Percentiles rank a stretch among this genome's conserved stretches.
Conservation (phyloP, 1,140 invertebrate genomes). For the Heliconius hewitsoni region DNA sequence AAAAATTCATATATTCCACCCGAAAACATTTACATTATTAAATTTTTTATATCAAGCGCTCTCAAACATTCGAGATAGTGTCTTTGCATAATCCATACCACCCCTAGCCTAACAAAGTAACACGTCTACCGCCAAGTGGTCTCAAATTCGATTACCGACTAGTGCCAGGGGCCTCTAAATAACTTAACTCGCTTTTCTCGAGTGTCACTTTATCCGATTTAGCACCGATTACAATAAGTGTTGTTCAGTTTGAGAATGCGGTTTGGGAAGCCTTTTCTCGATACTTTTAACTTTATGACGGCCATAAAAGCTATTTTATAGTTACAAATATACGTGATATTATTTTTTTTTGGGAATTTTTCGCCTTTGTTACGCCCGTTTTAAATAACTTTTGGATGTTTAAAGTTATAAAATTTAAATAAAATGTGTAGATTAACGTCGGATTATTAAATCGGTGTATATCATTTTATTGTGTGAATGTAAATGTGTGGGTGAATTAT, state of each 20-base stretch:
- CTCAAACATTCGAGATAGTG: constrained; percentile 32
- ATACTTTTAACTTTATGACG: constrained; percentile 39
- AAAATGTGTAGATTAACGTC: constrained; percentile 20
- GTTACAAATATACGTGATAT: constrained; percentile 17
- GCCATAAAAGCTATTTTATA: constrained; percentile 40
- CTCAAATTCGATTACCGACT: constrained; percentile 74
- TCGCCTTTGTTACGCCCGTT: neutral
- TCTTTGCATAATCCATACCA: constrained; percentile 41
- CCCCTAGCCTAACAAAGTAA: constrained; percentile 67
- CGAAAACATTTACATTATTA: constrained; percentile 16
- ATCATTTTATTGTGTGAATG: neutral
- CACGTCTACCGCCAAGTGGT: constrained; percentile 70
- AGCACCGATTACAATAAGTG: constrained; percentile 71
- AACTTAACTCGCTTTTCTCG: constrained; percentile 67
- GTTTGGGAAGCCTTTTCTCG: constrained; percentile 44
- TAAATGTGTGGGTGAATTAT: neutral
- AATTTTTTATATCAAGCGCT: constrained; percentile 27
- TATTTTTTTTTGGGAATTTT: constrained; percentile 19
- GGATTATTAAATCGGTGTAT: constrained; percentile 2
- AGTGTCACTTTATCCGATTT: constrained; percentile 74
- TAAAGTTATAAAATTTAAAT: constrained; percentile 21
- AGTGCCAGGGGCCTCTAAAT: constrained; percentile 67
- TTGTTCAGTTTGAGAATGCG: constrained; percentile 51
- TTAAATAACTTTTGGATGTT: constrained; percentile 18
- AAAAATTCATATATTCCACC: neutral